Evolutionary conservation across 2,113 vertebrate genomes (phyloP).

Genomic region (Notothenia rossii): DNA sequence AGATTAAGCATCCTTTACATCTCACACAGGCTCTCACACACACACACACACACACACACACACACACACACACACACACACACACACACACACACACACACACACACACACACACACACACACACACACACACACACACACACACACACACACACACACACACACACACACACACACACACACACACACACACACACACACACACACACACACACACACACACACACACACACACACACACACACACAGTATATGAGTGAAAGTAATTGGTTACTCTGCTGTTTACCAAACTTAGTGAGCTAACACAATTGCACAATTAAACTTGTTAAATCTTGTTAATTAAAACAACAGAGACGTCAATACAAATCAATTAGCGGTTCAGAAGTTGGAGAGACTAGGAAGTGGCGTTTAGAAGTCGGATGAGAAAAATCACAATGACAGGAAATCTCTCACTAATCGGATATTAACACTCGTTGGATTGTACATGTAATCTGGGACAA

Average conservation of each 20-base stretch:
- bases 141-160: too few species aligned
- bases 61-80: neutral
- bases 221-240: slow-evolving; percentile 4
- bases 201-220: too few species aligned
- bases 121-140: neutral
- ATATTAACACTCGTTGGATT: neutral
- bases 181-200: too few species aligned
- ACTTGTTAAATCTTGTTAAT: slow-evolving; percentile 74
- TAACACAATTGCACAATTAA: slow-evolving; percentile 68
- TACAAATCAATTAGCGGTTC: slow-evolving; percentile 52
- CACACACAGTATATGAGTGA: too few species aligned
- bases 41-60: neutral
- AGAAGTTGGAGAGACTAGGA: slow-evolving; percentile 48
- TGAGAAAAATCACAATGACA: neutral
- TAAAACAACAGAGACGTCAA: slow-evolving; percentile 71
- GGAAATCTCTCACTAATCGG: neutral
- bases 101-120: neutral
- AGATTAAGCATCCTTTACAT: neutral
- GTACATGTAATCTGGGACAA: too few species aligned
- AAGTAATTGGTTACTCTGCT: slow-evolving; percentile 55
- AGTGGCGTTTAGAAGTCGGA: slow-evolving; percentile 16
- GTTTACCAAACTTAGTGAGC: slow-evolving; percentile 56
- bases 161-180: too few species aligned
- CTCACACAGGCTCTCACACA: neutral
- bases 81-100: slow-evolving; percentile 1